A percentile compares a stretch with the other conserved stretches of the same genome.
These are phyloP conservation scores for Volucella inanis DNA, from an alignment of 2,888 invertebrate species.

Conservation along the genomic window DNA sequence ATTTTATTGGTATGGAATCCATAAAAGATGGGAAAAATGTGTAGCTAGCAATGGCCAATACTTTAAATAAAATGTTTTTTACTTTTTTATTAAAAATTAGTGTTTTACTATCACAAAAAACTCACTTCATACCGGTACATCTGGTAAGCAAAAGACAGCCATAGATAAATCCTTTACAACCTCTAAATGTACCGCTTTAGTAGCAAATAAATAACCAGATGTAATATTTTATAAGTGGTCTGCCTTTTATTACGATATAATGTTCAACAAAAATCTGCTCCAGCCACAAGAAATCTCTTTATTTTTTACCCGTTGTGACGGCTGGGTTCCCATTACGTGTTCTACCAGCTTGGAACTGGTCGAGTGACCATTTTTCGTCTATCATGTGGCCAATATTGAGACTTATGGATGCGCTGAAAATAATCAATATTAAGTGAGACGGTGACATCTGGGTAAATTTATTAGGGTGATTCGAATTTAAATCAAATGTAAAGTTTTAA, in stretches of 20 bases:
- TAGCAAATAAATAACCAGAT: too few relatives aligned
- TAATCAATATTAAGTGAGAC: not conserved
- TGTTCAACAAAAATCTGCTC: constrained; percentile 13
- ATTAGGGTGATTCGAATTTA: constrained; percentile 11
- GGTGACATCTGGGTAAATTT: constrained; percentile 12
- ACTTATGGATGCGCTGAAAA: constrained; percentile 8
- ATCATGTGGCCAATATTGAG: constrained; percentile 17
- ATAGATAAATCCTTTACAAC: constrained; percentile 20
- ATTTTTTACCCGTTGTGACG: not conserved
- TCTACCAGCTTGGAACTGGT: not conserved
- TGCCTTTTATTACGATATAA: not conserved
- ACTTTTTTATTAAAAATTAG: too few relatives aligned
- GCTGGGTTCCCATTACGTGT: too few relatives aligned
- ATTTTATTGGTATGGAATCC: too few relatives aligned
- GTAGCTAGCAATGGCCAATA: too few relatives aligned
- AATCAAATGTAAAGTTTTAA: not conserved
- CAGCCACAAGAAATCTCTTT: not conserved
- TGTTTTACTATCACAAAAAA: too few relatives aligned
- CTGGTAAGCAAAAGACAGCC: too few relatives aligned
- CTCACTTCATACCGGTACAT: too few relatives aligned
- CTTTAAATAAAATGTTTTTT: too few relatives aligned
- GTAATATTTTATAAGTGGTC: not conserved
- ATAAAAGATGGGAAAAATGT: too few relatives aligned
- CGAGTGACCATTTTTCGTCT: not conserved
- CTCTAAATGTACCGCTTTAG: constrained; percentile 23